phyloP scores from a whole-genome alignment of 2,113 vertebrate genomes.

The Rhinolophus sinicus region DNA sequence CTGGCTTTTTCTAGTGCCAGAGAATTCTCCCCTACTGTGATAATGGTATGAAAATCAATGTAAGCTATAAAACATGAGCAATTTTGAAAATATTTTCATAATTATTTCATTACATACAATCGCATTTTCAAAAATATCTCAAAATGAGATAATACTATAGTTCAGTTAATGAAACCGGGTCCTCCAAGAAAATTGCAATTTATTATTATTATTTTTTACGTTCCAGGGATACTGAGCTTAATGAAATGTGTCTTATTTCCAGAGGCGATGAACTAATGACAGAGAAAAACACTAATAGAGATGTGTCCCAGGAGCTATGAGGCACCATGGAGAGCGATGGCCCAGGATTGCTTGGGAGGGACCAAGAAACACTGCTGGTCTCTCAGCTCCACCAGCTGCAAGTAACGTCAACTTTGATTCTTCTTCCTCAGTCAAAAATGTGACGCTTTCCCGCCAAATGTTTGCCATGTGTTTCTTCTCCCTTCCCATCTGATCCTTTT shows the following conservation, averaged over 20 bases:
- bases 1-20: conserved; percentile 39
- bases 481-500: not conserved
- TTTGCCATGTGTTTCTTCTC: not conserved
- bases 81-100: conserved; percentile 69
- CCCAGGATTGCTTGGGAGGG: no score
- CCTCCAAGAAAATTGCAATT: not conserved
- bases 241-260: not conserved
- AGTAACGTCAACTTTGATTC: not conserved
- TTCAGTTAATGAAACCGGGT: not conserved
- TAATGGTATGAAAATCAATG: conserved; percentile 54
- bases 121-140: conserved; percentile 46
- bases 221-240: not conserved
- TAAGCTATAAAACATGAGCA: conserved; percentile 45
- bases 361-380: no score
- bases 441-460: not conserved
- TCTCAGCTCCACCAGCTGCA: fast-evolving
- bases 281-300: no score
- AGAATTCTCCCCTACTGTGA: conserved; percentile 54
- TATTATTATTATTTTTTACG: not conserved
- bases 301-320: not conserved
- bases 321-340: fast-evolving
- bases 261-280: not conserved
- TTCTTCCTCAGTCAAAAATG: not conserved
- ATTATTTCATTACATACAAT: conserved; percentile 57
- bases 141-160: not conserved